Percentiles rank a stretch among this genome's conserved stretches.
Evolutionary conservation across 2,888 invertebrate genomes (phyloP).

Genomic region (Gymnoscelis rufifasciata): DNA sequence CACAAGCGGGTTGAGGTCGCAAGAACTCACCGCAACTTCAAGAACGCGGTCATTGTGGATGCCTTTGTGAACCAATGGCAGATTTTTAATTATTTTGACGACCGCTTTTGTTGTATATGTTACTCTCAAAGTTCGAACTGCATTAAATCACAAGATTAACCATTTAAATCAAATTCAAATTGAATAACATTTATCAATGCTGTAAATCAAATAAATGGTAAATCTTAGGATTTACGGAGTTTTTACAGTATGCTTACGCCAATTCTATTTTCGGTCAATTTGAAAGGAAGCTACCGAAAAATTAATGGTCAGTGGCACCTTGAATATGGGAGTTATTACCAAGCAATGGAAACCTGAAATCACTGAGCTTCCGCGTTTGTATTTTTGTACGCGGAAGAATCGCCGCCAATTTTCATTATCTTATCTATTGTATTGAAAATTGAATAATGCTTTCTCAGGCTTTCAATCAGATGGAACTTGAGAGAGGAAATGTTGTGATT

Average conservation of each 20-base stretch:
- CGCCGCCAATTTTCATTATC: neutral
- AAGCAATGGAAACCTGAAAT: constrained; percentile 10
- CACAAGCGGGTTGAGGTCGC: constrained; percentile 71
- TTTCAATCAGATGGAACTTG: neutral
- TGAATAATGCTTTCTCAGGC: constrained; percentile 1
- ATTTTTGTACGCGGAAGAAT: constrained; percentile 14
- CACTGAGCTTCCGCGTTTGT: constrained; percentile 12
- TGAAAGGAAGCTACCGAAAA: constrained; percentile 13
- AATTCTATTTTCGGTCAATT: neutral
- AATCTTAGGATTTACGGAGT: too few relatives aligned
- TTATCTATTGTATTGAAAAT: constrained; percentile 2
- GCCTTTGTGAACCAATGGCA: constrained; percentile 16
- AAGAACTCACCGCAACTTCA: constrained; percentile 41
- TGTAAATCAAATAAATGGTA: too few relatives aligned
- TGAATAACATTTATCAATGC: too few relatives aligned
- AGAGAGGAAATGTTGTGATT: constrained; percentile 16
- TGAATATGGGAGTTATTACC: constrained; percentile 8
- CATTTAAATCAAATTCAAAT: too few relatives aligned
- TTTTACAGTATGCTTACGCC: too few relatives aligned
- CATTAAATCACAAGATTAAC: too few relatives aligned
- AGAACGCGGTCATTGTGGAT: constrained; percentile 23
- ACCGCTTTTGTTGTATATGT: neutral
- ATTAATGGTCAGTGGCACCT: constrained; percentile 5
- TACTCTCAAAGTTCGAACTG: too few relatives aligned
- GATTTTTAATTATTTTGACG: constrained; percentile 12